Evolutionary conservation across 2,113 vertebrate species (phyloP).

Genomic region (Corynorhinus townsendii): DNA sequence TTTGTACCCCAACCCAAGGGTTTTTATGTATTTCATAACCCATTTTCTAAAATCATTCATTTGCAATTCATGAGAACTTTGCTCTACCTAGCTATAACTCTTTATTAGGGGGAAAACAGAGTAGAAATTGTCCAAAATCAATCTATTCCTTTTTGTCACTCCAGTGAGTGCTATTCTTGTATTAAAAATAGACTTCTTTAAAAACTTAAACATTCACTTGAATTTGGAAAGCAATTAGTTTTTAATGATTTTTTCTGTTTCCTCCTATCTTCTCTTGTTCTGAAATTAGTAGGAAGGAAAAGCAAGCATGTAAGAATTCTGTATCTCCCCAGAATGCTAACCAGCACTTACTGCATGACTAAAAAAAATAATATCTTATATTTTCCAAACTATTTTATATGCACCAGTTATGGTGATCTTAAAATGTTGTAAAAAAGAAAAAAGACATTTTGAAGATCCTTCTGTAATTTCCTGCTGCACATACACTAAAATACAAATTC

Average conservation of each 20-base stretch:
- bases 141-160: not conserved
- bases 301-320: not conserved
- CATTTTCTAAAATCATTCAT: not conserved
- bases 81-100: not conserved
- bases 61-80: not conserved
- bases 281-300: not conserved
- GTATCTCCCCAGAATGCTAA: not conserved
- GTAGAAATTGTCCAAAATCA: not conserved
- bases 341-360: not conserved
- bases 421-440: not conserved
- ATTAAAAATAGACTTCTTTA: not conserved
- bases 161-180: not conserved
- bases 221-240: not conserved
- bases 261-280: not conserved
- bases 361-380: not conserved
- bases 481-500: not conserved
- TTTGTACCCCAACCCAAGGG: not conserved
- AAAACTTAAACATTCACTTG: not conserved
- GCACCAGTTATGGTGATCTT: not conserved
- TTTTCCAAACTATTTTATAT: slow-evolving; percentile 1
- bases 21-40: not conserved
- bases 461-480: not conserved
- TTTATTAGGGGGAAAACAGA: not conserved
- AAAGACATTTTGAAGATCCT: not conserved
- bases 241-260: not conserved